These are phyloP conservation scores for Scomberomorus guttatus DNA, from an alignment of 2,797 vertebrate species.

Conservation along the genomic window DNA sequence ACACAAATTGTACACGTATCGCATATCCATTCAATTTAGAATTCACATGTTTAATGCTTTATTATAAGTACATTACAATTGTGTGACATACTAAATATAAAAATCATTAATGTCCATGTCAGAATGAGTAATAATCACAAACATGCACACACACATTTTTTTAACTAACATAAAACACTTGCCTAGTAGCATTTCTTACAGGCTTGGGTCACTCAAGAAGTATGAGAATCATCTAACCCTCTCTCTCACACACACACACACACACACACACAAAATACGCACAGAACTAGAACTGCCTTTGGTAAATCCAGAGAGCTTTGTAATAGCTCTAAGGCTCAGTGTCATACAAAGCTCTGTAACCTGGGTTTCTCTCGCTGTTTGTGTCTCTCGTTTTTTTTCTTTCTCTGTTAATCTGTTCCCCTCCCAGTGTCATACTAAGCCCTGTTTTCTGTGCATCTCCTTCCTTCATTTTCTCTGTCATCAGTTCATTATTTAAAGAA, in stretches of 20 bases:
- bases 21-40: constrained; percentile 1
- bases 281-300: constrained; percentile 62
- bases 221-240: constrained; percentile 24
- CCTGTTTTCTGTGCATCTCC: constrained; percentile 8
- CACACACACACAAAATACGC: constrained; percentile 28
- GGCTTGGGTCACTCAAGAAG: constrained; percentile 44
- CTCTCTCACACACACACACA: constrained; percentile 15
- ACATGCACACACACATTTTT: constrained; percentile 7
- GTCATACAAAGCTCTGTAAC: constrained; percentile 68
- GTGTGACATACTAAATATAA: neutral
- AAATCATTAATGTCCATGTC: constrained; percentile 18
- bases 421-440: constrained; percentile 22
- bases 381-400: constrained; percentile 26
- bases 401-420: constrained; percentile 41
- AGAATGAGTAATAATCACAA: constrained; percentile 32
- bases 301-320: constrained; percentile 76
- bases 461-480: constrained; percentile 29
- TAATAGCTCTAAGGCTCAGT: constrained; percentile 75
- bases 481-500: constrained; percentile 11
- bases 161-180: constrained; percentile 27
- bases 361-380: constrained; percentile 51
- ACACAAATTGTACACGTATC: neutral
- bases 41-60: neutral
- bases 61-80: constrained; percentile 3
- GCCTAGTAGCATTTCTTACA: constrained; percentile 20